phyloP scores from a whole-genome alignment of 2,888 invertebrate genomes.

The Pycnomerus fuliginosus region DNA sequence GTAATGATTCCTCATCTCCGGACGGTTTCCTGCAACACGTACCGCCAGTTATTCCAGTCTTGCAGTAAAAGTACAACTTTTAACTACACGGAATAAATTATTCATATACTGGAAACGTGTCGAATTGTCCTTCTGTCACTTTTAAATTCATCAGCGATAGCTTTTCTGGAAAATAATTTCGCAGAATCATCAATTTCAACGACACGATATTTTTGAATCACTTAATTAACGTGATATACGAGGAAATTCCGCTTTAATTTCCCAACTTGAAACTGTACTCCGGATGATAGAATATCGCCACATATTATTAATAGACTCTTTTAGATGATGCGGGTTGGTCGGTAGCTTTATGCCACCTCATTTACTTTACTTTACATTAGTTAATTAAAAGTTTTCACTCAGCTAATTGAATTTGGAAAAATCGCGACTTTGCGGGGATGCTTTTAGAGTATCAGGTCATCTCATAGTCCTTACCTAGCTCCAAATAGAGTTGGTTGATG shows the following conservation, averaged over 20 bases:
- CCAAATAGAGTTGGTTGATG: slow-evolving; percentile 86
- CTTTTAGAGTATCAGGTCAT: too few species aligned
- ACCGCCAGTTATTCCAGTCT: slow-evolving; percentile 12
- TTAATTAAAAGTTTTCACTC: too few species aligned
- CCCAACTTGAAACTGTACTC: slow-evolving; percentile 25
- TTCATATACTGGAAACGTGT: too few species aligned
- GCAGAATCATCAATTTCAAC: slow-evolving; percentile 36
- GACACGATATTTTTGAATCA: slow-evolving; percentile 31
- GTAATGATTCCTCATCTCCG: slow-evolving; percentile 82
- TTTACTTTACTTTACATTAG: too few species aligned
- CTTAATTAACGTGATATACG: slow-evolving; percentile 36
- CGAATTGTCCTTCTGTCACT: too few species aligned
- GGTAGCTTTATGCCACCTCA: too few species aligned
- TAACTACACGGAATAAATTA: too few species aligned
- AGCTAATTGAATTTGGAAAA: too few species aligned
- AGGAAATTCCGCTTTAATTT: slow-evolving; percentile 25
- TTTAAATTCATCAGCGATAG: too few species aligned
- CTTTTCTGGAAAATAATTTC: slow-evolving; percentile 34
- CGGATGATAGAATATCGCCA: slow-evolving; percentile 25
- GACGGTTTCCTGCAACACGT: slow-evolving; percentile 57
- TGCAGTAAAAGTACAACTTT: slow-evolving; percentile 51
- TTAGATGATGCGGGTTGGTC: too few species aligned
- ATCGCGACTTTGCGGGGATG: too few species aligned
- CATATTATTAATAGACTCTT: slow-evolving; percentile 24
- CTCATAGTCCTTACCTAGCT: slow-evolving; percentile 51